A percentile compares a stretch with the other conserved stretches of the same genome.
Evolutionary conservation across 2,113 vertebrate species (phyloP).

Genomic region (Pygoscelis antarcticus): DNA sequence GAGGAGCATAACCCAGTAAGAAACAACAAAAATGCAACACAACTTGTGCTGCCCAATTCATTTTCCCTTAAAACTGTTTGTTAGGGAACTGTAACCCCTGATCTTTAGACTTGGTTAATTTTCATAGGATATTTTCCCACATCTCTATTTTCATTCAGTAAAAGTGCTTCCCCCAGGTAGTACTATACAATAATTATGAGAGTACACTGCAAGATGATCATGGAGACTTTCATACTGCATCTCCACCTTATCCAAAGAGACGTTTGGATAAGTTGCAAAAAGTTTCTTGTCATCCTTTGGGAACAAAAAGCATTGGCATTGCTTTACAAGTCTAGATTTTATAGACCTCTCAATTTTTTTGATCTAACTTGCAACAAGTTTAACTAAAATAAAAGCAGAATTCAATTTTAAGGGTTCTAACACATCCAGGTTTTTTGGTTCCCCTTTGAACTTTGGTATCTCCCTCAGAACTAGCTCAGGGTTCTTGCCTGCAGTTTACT

Average conservation of each 20-base stretch:
- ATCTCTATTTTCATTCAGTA: neutral
- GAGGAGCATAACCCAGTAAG: neutral
- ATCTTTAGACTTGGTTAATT: neutral
- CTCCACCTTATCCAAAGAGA: neutral
- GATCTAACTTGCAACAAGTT: neutral
- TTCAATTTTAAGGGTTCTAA: neutral
- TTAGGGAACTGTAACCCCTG: neutral
- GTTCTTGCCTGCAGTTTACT: neutral
- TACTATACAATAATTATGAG: neutral
- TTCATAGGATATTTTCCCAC: neutral
- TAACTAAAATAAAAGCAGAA: neutral
- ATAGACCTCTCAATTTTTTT: neutral
- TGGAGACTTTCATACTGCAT: neutral
- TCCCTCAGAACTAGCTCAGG: neutral
- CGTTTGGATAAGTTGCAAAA: neutral
- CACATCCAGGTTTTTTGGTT: neutral
- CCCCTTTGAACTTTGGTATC: neutral
- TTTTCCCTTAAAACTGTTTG: neutral
- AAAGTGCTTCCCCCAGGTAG: neutral
- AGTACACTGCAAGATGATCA: neutral
- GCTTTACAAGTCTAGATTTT: neutral
- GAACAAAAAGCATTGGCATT: neutral
- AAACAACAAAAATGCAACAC: neutral
- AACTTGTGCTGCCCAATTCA: neutral
- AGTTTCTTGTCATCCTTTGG: neutral